Conservation (phyloP, 2,888 invertebrate genomes). For the Merodon equestris region DNA sequence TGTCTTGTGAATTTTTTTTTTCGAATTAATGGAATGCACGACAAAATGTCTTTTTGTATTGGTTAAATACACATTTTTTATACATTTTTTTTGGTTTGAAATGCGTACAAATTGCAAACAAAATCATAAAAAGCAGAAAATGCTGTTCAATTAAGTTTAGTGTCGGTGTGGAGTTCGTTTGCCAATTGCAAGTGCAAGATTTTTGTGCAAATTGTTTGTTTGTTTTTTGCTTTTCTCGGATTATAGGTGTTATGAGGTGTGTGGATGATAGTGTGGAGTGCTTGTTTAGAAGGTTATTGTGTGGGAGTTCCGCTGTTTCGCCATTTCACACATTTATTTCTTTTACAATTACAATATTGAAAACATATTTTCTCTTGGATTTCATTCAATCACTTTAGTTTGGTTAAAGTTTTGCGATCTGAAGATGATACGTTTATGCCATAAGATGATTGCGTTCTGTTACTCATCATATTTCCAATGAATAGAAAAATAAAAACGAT, state of each 20-base stretch:
- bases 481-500: conserved; percentile 20
- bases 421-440: conserved; percentile 39
- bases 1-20: conserved; percentile 62
- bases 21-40: conserved; percentile 46
- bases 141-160: conserved; percentile 47
- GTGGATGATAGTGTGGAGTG: conserved; percentile 64
- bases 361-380: background rate
- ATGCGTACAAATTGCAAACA: conserved; percentile 62
- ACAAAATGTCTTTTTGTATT: conserved; percentile 51
- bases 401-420: conserved; percentile 57
- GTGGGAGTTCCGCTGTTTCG: conserved; percentile 72
- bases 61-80: conserved; percentile 29
- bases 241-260: conserved; percentile 38
- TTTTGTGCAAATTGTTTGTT: conserved; percentile 52
- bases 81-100: background rate
- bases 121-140: conserved; percentile 57
- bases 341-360: conserved; percentile 23
- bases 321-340: conserved; percentile 69
- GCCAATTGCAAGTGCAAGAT: conserved; percentile 63
- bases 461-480: conserved; percentile 26
- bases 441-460: conserved; percentile 54
- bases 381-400: conserved; percentile 56
- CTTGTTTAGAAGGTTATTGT: conserved; percentile 56
- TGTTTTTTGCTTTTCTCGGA: conserved; percentile 8
- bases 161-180: conserved; percentile 50